phyloP scores from a whole-genome alignment of 2,113 vertebrate species.

The Macrotus californicus region DNA sequence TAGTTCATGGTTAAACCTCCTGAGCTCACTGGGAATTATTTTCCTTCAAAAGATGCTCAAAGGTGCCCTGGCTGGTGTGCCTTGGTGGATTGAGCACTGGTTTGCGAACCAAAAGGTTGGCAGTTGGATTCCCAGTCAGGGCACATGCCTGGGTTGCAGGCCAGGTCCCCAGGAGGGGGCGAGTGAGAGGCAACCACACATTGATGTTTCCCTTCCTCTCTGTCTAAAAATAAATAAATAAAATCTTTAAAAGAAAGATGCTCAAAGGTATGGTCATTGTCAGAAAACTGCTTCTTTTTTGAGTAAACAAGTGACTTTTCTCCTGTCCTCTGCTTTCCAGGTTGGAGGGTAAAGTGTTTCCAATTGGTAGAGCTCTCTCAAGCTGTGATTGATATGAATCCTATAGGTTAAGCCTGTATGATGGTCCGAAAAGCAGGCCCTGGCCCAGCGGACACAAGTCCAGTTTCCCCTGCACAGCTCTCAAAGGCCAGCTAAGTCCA shows the following conservation, averaged over 20 bases:
- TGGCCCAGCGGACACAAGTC: neutral
- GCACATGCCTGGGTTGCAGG: no score
- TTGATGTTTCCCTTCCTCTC: no score
- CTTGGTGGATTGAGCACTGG: no score
- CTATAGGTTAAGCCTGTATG: neutral
- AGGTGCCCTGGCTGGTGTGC: no score
- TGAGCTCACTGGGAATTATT: neutral
- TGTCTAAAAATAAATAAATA: no score
- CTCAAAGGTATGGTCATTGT: neutral
- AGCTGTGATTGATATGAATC: neutral
- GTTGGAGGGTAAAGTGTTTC: neutral
- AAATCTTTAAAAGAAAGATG: no score
- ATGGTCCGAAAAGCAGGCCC: neutral
- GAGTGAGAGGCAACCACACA: no score
- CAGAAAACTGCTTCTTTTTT: neutral
- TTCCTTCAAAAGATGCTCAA: conserved; percentile 5
- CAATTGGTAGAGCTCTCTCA: neutral
- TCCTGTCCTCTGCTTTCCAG: neutral
- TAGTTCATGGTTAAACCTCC: neutral
- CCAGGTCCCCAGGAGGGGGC: no score
- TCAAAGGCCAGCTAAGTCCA: neutral
- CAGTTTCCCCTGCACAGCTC: neutral
- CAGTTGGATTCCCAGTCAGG: no score
- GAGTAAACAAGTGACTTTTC: neutral
- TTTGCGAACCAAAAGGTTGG: no score